Percentiles rank a stretch among this genome's conserved stretches.
Conservation (phyloP, 2,888 invertebrate species). For the Mycalesis mineus region DNA sequence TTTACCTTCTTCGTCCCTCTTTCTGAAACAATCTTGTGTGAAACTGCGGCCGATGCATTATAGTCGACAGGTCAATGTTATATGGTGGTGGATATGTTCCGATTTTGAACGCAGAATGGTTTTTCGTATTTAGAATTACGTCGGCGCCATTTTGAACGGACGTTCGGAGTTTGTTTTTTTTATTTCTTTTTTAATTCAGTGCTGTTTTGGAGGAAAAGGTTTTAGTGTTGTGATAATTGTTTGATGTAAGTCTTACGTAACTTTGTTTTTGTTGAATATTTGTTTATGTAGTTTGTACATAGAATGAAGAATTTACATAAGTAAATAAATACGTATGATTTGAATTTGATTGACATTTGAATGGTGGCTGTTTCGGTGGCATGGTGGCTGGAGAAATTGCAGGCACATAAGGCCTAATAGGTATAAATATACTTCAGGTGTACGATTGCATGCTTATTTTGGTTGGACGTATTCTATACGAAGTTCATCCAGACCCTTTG, state of each 20-base stretch:
- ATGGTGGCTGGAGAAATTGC: no score
- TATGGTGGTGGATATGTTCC: constrained; percentile 43
- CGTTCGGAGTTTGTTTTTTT: constrained; percentile 45
- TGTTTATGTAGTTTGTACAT: background rate
- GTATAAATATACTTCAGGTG: no score
- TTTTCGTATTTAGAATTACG: constrained; percentile 66
- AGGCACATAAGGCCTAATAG: no score
- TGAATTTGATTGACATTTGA: background rate
- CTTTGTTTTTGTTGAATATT: background rate
- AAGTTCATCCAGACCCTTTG: no score
- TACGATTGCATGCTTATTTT: no score
- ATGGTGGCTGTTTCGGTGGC: no score
- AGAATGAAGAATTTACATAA: no score
- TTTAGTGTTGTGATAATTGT: constrained; percentile 17
- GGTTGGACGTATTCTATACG: no score
- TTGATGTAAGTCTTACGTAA: background rate
- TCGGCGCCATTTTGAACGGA: constrained; percentile 42
- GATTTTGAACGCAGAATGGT: constrained; percentile 59
- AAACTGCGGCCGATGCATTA: constrained; percentile 34
- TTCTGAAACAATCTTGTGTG: constrained; percentile 21
- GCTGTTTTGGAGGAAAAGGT: constrained; percentile 10
- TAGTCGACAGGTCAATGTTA: constrained; percentile 38
- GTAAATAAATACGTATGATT: no score
- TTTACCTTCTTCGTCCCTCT: constrained; percentile 39
- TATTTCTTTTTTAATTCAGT: constrained; percentile 29